phyloP scores from a whole-genome alignment of 2,113 vertebrate species.

The Psophia crepitans region DNA sequence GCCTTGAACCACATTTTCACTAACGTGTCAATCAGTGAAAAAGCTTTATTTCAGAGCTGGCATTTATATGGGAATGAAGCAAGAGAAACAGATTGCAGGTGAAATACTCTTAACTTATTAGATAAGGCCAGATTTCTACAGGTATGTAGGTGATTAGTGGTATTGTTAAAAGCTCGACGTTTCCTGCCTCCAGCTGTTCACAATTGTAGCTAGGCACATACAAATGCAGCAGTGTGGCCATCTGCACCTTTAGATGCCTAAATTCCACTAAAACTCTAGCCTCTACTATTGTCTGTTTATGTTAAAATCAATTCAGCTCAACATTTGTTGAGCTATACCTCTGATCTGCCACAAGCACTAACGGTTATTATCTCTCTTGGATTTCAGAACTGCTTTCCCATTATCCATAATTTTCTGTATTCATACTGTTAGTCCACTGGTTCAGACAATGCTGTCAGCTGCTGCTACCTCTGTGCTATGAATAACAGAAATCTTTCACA shows the following conservation, averaged over 20 bases:
- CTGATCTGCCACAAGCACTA: constrained; percentile 12
- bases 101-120: not conserved
- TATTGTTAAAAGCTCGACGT: not conserved
- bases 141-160: not conserved
- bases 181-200: constrained; percentile 8
- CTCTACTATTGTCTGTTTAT: constrained; percentile 38
- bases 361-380: constrained; percentile 38
- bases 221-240: not conserved
- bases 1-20: not conserved
- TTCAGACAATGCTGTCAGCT: constrained; percentile 17
- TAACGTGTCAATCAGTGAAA: not conserved
- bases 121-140: not conserved
- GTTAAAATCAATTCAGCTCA: constrained; percentile 48
- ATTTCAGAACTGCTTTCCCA: constrained; percentile 54
- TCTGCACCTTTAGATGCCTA: not conserved
- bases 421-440: constrained; percentile 25
- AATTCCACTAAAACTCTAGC: constrained; percentile 32
- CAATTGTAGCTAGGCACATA: not conserved
- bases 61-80: not conserved
- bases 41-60: not conserved
- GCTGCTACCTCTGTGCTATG: not conserved
- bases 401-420: constrained; percentile 62
- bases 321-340: constrained; percentile 37
- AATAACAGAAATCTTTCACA: constrained; percentile 44
- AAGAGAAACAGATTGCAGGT: not conserved